A percentile compares a stretch with the other conserved stretches of the same genome.
phyloP scores from a whole-genome alignment of 2,113 vertebrate species.

The Parus major region DNA sequence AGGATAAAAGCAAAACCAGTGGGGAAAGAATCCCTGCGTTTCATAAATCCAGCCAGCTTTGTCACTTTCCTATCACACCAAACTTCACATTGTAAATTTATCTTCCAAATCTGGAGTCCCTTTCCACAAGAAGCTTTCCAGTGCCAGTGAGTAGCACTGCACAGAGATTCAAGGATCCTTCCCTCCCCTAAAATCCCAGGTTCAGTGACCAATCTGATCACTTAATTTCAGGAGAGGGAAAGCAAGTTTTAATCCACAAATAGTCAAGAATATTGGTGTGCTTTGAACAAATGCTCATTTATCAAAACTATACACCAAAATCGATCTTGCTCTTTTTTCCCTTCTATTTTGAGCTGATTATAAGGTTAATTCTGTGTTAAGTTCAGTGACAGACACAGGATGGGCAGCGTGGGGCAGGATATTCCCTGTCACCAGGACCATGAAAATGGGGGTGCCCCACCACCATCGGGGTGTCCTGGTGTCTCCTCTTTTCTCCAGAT shows the following conservation, averaged over 20 bases:
- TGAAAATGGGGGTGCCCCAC: not conserved
- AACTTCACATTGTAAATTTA: not conserved
- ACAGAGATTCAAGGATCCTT: not conserved
- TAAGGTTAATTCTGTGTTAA: conserved; percentile 68
- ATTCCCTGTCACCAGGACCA: not conserved
- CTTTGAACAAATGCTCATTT: not conserved
- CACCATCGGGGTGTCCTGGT: fast-evolving
- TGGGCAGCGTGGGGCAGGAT: not conserved
- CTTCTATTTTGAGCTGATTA: conserved; percentile 43
- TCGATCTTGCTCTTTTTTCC: not conserved
- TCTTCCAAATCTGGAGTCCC: not conserved
- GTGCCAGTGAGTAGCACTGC: not conserved
- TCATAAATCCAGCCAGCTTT: not conserved
- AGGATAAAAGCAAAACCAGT: not conserved
- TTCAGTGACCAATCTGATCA: not conserved
- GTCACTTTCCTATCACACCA: not conserved
- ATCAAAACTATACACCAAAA: not conserved
- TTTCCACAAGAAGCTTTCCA: not conserved
- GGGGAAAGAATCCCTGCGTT: not conserved
- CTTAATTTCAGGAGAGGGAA: not conserved
- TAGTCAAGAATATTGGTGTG: not conserved
- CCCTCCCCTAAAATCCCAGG: not conserved
- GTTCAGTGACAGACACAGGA: not conserved
- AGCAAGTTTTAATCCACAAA: not conserved
- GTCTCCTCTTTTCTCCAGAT: conserved; percentile 68